Evolutionary conservation across 2,113 vertebrate species (phyloP).

Genomic region (Microtus pennsylvanicus): DNA sequence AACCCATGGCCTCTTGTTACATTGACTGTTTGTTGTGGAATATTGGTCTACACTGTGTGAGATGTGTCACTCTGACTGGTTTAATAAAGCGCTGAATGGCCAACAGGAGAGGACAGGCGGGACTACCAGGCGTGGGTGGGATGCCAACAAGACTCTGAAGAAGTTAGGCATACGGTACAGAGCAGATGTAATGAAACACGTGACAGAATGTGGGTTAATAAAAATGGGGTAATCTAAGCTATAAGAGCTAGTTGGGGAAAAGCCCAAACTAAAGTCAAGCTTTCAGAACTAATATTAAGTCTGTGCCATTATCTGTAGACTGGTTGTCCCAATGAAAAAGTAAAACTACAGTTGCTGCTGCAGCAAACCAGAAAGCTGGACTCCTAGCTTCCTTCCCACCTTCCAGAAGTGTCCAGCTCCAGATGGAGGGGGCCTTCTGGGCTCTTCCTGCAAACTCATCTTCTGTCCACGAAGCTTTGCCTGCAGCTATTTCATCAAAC

Average conservation of each 20-base stretch:
- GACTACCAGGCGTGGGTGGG: background rate
- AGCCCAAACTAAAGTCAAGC: background rate
- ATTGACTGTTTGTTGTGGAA: background rate
- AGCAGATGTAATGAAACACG: background rate
- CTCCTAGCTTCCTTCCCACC: background rate
- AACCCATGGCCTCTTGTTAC: background rate
- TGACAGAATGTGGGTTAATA: background rate
- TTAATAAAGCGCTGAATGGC: background rate
- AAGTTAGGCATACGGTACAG: background rate
- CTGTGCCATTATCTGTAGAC: background rate
- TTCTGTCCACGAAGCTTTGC: background rate
- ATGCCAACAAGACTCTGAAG: background rate
- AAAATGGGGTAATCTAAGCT: background rate
- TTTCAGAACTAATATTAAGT: background rate
- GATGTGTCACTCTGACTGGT: background rate
- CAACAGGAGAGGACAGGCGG: background rate
- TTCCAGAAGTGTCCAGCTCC: background rate
- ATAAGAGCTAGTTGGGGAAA: background rate
- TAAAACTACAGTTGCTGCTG: background rate
- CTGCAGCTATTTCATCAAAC: too few relatives aligned
- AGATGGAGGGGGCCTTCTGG: too few relatives aligned
- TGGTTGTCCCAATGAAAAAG: background rate
- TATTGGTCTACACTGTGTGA: background rate
- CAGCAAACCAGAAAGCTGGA: background rate
- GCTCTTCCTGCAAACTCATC: background rate